phyloP scores from a whole-genome alignment of 1,140 invertebrate genomes.

The Conopomorpha cramerella region DNA sequence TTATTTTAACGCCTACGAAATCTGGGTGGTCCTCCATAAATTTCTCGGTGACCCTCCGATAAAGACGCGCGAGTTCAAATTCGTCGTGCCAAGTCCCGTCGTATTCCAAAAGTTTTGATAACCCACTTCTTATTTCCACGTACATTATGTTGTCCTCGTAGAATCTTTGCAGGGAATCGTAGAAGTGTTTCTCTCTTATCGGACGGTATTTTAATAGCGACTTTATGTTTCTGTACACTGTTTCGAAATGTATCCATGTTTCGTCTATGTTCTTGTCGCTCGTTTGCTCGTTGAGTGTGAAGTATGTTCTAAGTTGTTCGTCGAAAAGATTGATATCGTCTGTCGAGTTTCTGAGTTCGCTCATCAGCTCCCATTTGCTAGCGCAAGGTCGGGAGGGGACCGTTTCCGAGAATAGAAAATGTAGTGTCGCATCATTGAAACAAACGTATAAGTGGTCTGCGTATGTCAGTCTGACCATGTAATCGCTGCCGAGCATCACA shows the following conservation, averaged over 20 bases:
- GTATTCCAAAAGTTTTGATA: conserved; percentile 65
- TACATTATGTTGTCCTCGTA: conserved; percentile 82
- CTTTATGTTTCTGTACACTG: conserved; percentile 63
- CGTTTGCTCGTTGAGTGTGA: conserved; percentile 66
- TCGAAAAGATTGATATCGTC: conserved; percentile 60
- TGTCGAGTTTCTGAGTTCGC: conserved; percentile 55
- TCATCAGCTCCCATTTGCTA: conserved; percentile 64
- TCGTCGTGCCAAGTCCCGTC: conserved; percentile 62
- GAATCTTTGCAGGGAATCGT: conserved; percentile 72
- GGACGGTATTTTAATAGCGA: conserved; percentile 72
- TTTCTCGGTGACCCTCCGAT: conserved; percentile 60
- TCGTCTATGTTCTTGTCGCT: conserved; percentile 65
- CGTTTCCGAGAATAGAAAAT: conserved; percentile 34
- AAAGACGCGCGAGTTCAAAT: conserved; percentile 61
- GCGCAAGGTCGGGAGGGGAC: conserved; percentile 28
- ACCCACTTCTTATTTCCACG: conserved; percentile 69
- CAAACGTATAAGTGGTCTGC: conserved; percentile 73
- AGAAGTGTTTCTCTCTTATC: conserved; percentile 71
- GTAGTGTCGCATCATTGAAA: conserved; percentile 25
- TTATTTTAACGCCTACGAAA: conserved; percentile 73
- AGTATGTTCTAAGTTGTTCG: conserved; percentile 56
- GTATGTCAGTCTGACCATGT: conserved; percentile 71
- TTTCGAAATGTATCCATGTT: conserved; percentile 72
- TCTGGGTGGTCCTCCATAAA: conserved; percentile 66
- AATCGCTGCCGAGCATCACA: conserved; percentile 66